A percentile compares a stretch with the other conserved stretches of the same genome.
Conservation (phyloP, 2,888 invertebrate species). For the Pemphredon lugubris region DNA sequence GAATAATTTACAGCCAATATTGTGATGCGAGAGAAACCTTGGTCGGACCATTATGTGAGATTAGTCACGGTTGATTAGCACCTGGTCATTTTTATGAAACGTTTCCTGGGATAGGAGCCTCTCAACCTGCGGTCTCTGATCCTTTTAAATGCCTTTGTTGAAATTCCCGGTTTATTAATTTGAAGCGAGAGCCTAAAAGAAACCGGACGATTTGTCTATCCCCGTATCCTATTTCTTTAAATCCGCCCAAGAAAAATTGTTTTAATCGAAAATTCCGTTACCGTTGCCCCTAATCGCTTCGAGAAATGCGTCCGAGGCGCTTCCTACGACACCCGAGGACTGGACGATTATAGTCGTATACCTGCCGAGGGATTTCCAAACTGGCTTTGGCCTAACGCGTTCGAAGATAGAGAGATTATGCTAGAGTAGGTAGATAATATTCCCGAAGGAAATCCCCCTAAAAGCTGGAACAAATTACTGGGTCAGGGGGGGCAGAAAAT, state of each 20-base stretch:
- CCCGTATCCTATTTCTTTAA: slow-evolving; percentile 28
- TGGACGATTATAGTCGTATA: slow-evolving; percentile 35
- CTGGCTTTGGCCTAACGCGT: slow-evolving; percentile 34
- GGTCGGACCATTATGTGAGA: too few relatives aligned
- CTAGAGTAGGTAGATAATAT: slow-evolving; percentile 23
- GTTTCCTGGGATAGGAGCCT: too few relatives aligned
- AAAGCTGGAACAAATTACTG: slow-evolving; percentile 42
- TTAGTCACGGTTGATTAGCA: too few relatives aligned
- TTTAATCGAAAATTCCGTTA: not conserved
- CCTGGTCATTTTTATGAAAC: too few relatives aligned
- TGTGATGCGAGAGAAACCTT: too few relatives aligned
- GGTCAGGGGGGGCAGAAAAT: slow-evolving; percentile 26
- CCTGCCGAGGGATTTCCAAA: slow-evolving; percentile 43
- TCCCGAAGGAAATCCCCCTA: slow-evolving; percentile 17
- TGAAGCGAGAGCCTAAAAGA: not conserved
- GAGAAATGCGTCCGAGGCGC: slow-evolving; percentile 27
- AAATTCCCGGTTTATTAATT: not conserved
- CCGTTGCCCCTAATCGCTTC: slow-evolving; percentile 41
- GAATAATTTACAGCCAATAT: too few relatives aligned
- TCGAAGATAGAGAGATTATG: slow-evolving; percentile 42
- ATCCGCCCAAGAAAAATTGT: slow-evolving; percentile 21
- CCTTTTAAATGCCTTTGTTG: too few relatives aligned
- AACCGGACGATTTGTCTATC: slow-evolving; percentile 3
- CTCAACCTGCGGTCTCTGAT: too few relatives aligned
- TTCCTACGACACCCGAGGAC: slow-evolving; percentile 14